These are phyloP conservation scores for Tylochromis polylepis DNA, from an alignment of 2,113 vertebrate species.

Conservation along the genomic window DNA sequence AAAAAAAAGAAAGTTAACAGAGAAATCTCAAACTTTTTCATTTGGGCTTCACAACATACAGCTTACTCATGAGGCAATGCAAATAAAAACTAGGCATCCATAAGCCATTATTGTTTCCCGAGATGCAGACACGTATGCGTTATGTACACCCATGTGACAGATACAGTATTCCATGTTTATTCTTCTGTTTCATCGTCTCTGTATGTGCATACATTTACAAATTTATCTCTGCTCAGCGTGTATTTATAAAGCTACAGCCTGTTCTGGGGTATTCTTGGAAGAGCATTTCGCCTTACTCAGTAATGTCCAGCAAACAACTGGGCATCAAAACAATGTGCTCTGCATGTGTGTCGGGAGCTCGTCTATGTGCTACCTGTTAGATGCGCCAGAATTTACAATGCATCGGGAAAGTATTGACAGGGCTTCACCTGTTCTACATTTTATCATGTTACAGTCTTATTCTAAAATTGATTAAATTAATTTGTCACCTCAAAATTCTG, in stretches of 20 bases:
- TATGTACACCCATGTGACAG: neutral
- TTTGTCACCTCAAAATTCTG: neutral
- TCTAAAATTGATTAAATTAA: neutral
- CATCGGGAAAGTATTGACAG: neutral
- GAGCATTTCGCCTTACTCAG: neutral
- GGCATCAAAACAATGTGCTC: neutral
- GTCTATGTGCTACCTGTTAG: neutral
- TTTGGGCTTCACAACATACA: neutral
- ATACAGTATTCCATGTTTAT: neutral
- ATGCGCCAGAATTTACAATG: neutral
- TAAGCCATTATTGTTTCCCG: neutral
- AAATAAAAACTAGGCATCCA: neutral
- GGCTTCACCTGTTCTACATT: neutral
- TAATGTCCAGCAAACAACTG: neutral
- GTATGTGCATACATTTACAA: constrained; percentile 17
- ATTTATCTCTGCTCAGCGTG: neutral
- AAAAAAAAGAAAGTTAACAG: neutral
- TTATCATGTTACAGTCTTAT: neutral
- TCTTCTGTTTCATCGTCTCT: neutral
- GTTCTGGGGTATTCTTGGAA: constrained; percentile 39
- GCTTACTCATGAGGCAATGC: neutral
- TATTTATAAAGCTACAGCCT: constrained; percentile 10
- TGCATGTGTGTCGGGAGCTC: neutral
- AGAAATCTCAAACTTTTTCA: neutral
- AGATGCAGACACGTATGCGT: neutral